Evolutionary conservation across 2,888 invertebrate species (phyloP).

Genomic region (Villa cingulata): DNA sequence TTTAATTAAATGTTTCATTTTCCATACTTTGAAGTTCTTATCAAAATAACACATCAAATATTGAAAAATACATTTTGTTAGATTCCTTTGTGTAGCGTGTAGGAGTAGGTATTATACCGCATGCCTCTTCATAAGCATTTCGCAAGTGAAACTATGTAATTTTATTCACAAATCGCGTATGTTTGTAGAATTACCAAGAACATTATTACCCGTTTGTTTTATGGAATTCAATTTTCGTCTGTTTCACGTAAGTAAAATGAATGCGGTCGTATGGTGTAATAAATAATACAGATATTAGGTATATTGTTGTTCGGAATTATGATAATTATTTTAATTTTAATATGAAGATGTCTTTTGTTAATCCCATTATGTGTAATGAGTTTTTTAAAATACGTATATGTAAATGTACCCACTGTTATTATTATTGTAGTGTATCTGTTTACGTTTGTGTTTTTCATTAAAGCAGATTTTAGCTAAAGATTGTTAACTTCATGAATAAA

Average conservation of each 20-base stretch:
- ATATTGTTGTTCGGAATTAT: no score
- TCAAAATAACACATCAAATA: slow-evolving; percentile 2
- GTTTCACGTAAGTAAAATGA: no score
- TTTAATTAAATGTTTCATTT: neutral
- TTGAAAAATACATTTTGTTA: neutral
- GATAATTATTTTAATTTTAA: no score
- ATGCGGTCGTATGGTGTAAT: no score
- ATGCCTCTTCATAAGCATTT: neutral
- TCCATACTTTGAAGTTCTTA: slow-evolving; percentile 1
- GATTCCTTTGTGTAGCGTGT: no score
- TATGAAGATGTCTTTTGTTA: no score
- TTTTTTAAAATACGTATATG: neutral
- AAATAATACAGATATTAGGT: no score
- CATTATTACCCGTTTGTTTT: neutral
- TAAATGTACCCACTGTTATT: no score
- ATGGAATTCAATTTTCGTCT: neutral
- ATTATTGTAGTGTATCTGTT: neutral
- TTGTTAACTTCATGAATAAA: slow-evolving; percentile 18
- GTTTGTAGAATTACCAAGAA: neutral
- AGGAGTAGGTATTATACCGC: no score
- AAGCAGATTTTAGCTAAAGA: slow-evolving; percentile 8
- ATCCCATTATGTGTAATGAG: neutral
- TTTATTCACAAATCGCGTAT: slow-evolving; percentile 4
- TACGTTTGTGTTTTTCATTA: neutral
- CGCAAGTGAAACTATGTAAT: neutral